Conservation (phyloP, 1,140 invertebrate genomes). For the Drosophila bifasciata region DNA sequence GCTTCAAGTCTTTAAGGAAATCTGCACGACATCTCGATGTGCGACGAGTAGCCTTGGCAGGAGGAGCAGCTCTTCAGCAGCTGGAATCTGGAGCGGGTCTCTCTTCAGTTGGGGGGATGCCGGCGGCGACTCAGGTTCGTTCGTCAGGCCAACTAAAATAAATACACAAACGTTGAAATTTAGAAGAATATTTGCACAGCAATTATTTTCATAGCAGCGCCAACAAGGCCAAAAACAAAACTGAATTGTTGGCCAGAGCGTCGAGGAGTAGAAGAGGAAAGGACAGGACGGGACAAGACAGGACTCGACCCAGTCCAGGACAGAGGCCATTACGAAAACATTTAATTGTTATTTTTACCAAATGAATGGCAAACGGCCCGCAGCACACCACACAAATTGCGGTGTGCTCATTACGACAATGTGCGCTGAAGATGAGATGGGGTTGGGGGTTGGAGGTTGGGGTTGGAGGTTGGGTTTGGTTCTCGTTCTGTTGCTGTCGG, state of each 20-base stretch:
- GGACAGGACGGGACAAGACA: constrained; percentile 26
- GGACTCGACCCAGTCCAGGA: constrained; percentile 29
- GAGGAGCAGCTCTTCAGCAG: constrained; percentile 32
- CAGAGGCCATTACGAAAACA: constrained; percentile 77
- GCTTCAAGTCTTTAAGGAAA: constrained; percentile 28
- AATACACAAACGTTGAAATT: constrained; percentile 76
- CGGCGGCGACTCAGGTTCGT: constrained; percentile 41
- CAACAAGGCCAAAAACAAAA: constrained; percentile 73
- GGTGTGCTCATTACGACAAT: constrained; percentile 80
- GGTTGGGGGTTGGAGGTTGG: constrained; percentile 14
- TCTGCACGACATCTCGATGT: too few relatives aligned
- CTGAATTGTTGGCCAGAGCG: constrained; percentile 59
- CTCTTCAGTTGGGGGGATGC: constrained; percentile 22
- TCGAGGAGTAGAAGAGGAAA: constrained; percentile 23
- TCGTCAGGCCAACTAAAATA: constrained; percentile 68
- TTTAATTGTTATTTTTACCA: constrained; percentile 83
- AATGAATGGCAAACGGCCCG: constrained; percentile 80
- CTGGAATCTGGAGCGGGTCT: constrained; percentile 29
- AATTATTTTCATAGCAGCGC: constrained; percentile 73
- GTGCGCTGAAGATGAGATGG: constrained; percentile 29
- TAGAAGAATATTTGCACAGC: constrained; percentile 74
- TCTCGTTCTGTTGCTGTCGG: background rate
- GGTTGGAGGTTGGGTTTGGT: background rate
- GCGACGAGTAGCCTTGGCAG: constrained; percentile 34
- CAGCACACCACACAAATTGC: constrained; percentile 79